phyloP scores from a whole-genome alignment of 2,797 vertebrate genomes.

The Xiphorhynchus erythropygius region DNA sequence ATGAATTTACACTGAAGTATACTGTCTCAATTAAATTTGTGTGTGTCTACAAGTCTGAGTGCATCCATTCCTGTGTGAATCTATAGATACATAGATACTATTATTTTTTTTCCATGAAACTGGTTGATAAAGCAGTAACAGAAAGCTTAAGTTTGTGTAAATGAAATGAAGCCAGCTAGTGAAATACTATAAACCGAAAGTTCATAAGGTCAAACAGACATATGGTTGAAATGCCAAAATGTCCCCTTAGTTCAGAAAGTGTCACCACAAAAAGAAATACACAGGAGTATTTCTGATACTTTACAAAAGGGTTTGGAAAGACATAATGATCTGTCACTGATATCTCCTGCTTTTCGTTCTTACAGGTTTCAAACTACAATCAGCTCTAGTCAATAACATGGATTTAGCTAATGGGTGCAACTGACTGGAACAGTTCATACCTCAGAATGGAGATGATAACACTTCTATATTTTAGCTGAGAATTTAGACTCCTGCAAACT shows the following conservation, averaged over 20 bases:
- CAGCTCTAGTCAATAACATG: not conserved
- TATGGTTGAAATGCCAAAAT: not conserved
- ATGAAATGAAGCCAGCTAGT: not conserved
- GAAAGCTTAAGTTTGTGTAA: not conserved
- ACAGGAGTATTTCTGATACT: not conserved
- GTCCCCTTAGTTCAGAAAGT: not conserved
- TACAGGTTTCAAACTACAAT: not conserved
- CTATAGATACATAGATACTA: not conserved
- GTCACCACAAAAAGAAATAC: not conserved
- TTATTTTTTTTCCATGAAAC: not conserved
- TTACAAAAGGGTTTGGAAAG: not conserved
- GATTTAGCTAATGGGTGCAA: not conserved
- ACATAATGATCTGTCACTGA: not conserved
- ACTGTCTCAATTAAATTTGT: not conserved
- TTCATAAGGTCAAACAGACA: conserved; percentile 10
- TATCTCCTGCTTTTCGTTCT: not conserved
- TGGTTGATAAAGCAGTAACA: not conserved
- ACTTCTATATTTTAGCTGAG: not conserved
- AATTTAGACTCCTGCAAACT: not conserved
- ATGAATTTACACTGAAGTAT: not conserved
- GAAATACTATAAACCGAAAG: conserved; percentile 6
- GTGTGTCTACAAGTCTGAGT: not conserved
- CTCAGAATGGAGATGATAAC: not conserved
- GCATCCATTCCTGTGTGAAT: not conserved
- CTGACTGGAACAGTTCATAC: not conserved